A percentile compares a stretch with the other conserved stretches of the same genome.
Evolutionary conservation across 2,888 invertebrate species (phyloP).

Genomic region (Tinea semifulvella): DNA sequence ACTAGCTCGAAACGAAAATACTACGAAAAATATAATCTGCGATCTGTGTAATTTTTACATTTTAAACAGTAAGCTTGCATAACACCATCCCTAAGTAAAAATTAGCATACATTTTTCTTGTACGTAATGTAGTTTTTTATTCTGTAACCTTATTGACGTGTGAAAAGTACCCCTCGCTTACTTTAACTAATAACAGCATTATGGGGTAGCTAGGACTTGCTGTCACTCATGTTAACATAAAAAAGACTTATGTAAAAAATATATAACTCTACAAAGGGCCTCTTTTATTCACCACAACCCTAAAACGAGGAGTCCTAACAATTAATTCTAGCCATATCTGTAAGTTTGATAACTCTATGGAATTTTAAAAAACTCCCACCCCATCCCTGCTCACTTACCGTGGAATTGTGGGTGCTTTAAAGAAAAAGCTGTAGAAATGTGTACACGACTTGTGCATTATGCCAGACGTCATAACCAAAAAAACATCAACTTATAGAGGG

Average conservation of each 20-base stretch:
- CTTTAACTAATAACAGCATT: too few species aligned
- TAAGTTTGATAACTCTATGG: background rate
- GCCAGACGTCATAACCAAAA: slow-evolving; percentile 22
- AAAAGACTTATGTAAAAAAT: too few species aligned
- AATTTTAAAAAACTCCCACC: background rate
- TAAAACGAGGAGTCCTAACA: too few species aligned
- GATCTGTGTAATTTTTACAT: too few species aligned
- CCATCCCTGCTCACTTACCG: background rate
- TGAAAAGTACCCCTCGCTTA: slow-evolving; percentile 15
- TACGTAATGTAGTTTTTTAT: slow-evolving; percentile 29
- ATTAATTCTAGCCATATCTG: too few species aligned
- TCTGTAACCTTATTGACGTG: slow-evolving; percentile 20
- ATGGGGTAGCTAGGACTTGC: too few species aligned
- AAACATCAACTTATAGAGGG: background rate
- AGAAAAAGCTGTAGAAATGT: slow-evolving; percentile 38
- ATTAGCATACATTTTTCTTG: slow-evolving; percentile 48
- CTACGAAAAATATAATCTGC: too few species aligned
- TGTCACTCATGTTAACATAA: too few species aligned
- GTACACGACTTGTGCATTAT: slow-evolving; percentile 59
- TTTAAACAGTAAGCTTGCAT: too few species aligned
- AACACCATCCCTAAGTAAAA: slow-evolving; percentile 25
- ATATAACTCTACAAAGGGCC: too few species aligned
- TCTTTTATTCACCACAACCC: too few species aligned
- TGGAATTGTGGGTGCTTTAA: slow-evolving; percentile 48
- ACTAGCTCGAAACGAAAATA: too few species aligned